Evolutionary conservation across 2,888 invertebrate genomes (phyloP).

Genomic region (Eupsilia transversa): DNA sequence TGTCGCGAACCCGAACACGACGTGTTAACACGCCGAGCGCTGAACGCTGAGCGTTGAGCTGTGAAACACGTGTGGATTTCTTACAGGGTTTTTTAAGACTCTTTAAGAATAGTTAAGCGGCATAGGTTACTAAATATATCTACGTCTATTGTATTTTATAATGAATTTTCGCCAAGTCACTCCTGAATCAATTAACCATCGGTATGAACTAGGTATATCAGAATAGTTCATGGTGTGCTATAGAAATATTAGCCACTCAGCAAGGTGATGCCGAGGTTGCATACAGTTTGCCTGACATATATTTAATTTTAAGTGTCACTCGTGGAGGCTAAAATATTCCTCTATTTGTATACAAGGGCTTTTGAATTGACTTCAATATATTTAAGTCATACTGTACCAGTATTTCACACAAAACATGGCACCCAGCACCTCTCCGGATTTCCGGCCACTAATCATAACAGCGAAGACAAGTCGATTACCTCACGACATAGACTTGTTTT

Average conservation of each 20-base stretch:
- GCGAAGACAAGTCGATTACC: constrained; percentile 28
- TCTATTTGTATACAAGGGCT: background rate
- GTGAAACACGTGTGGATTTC: too few relatives aligned
- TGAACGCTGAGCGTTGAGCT: too few relatives aligned
- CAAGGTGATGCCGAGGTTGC: background rate
- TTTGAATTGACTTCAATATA: background rate
- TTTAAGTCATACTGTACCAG: background rate
- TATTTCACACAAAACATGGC: constrained; percentile 23
- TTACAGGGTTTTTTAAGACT: too few relatives aligned
- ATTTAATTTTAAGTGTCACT: background rate
- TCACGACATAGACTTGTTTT: constrained; percentile 25
- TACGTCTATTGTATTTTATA: too few relatives aligned
- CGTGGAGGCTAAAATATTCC: background rate
- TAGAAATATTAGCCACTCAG: background rate
- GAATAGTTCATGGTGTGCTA: background rate
- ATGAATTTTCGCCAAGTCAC: too few relatives aligned
- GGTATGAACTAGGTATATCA: background rate
- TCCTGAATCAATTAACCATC: too few relatives aligned
- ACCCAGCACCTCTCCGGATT: constrained; percentile 10
- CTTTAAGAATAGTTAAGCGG: too few relatives aligned
- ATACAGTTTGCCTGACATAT: background rate
- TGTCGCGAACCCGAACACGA: too few relatives aligned
- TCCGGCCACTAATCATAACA: constrained; percentile 22
- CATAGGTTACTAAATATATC: too few relatives aligned
- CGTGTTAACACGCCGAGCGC: too few relatives aligned